phyloP scores from a whole-genome alignment of 1,140 invertebrate genomes.

The Idris sp. region DNA sequence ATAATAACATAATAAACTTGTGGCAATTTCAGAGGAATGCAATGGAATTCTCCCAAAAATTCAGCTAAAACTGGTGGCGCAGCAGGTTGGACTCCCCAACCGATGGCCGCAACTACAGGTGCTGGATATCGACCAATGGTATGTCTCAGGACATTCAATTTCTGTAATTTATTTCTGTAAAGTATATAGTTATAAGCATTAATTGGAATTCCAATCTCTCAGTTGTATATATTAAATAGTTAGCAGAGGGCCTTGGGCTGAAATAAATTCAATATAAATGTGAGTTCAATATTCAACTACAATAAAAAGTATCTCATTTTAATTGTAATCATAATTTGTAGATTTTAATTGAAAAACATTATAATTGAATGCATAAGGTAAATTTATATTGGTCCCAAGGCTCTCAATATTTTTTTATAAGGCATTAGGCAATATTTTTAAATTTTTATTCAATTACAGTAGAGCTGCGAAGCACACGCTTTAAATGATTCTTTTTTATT shows the following conservation, averaged over 20 bases:
- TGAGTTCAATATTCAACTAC: no score
- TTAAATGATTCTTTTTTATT: no score
- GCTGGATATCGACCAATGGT: slow-evolving; percentile 92
- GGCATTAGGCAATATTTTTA: no score
- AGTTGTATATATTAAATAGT: slow-evolving; percentile 14
- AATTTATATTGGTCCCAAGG: no score
- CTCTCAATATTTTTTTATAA: no score
- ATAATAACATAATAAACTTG: no score
- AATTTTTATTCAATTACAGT: no score
- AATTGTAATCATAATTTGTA: neutral
- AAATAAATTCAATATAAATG: neutral
- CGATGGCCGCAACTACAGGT: slow-evolving; percentile 90
- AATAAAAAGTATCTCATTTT: neutral
- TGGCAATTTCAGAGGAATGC: slow-evolving; percentile 80
- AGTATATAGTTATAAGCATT: neutral
- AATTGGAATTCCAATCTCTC: slow-evolving; percentile 13
- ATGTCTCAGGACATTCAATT: slow-evolving; percentile 56
- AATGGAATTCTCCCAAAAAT: slow-evolving; percentile 93
- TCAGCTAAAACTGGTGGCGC: slow-evolving; percentile 84
- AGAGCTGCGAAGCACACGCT: no score
- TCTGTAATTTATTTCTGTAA: slow-evolving; percentile 5
- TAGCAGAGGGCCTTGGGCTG: neutral
- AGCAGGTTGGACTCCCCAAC: slow-evolving; percentile 88
- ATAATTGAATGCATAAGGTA: no score
- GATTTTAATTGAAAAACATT: no score